Conservation (phyloP, 2,797 vertebrate species). For the Perdix hodgsoniae region DNA sequence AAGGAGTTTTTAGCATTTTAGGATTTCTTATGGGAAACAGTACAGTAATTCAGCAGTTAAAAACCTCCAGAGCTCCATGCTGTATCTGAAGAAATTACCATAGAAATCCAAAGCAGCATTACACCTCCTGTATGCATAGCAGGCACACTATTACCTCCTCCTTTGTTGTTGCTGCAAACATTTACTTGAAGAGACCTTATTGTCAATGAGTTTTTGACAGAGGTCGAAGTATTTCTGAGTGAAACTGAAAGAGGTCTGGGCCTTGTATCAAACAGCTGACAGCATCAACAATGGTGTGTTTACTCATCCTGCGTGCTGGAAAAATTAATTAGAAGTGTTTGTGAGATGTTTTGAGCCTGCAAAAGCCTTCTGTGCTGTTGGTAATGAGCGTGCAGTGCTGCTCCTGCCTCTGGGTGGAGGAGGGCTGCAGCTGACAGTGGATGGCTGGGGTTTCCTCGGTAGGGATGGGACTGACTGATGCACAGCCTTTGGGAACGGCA, state of each 20-base stretch:
- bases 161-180: conserved; percentile 68
- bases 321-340: conserved; percentile 68
- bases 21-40: background rate
- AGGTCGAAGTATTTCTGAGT: conserved; percentile 67
- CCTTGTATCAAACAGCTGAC: conserved; percentile 52
- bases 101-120: conserved; percentile 53
- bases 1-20: conserved; percentile 5
- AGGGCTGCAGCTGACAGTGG: background rate
- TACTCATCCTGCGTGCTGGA: conserved; percentile 54
- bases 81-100: conserved; percentile 66
- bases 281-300: conserved; percentile 64
- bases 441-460: background rate
- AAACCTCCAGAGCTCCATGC: background rate
- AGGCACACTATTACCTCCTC: conserved; percentile 61
- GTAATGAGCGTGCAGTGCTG: background rate
- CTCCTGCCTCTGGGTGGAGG: background rate
- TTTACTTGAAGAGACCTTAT: conserved; percentile 67
- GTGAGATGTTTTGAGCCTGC: conserved; percentile 10
- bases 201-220: conserved; percentile 72
- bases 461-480: background rate
- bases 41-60: conserved; percentile 43
- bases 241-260: conserved; percentile 63
- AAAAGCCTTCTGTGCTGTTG: background rate
- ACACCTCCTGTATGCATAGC: conserved; percentile 56
- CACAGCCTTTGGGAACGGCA: background rate